Percentiles rank a stretch among this genome's conserved stretches.
Evolutionary conservation across 37 sponge, comb jelly and placozoan genomes (phyloP).

Genomic region (Oscarella lobularis): DNA sequence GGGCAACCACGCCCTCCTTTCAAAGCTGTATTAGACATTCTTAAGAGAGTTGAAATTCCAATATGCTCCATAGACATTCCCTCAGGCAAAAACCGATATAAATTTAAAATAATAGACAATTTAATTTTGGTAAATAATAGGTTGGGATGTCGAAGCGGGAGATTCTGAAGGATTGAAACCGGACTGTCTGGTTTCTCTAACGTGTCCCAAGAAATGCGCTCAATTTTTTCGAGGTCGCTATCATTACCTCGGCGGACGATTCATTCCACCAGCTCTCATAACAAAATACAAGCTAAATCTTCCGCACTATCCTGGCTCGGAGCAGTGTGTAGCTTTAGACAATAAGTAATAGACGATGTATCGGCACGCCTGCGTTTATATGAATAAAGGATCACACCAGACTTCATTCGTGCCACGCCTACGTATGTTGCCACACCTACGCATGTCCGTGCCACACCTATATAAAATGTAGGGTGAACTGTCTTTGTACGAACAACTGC

Average conservation of each 20-base stretch:
- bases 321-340: conserved; percentile 58
- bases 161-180: conserved; percentile 47
- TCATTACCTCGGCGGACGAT: conserved; percentile 82
- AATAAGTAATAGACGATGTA: too few species aligned
- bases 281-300: conserved; percentile 44
- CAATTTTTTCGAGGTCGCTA: conserved; percentile 62
- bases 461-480: too few species aligned
- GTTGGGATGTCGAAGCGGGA: conserved; percentile 94
- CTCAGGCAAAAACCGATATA: conserved; percentile 38
- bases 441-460: too few species aligned
- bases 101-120: neutral
- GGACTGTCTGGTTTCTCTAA: conserved; percentile 79
- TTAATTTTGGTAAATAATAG: conserved; percentile 18
- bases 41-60: conserved; percentile 36
- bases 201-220: conserved; percentile 82
- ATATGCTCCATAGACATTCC: conserved; percentile 85
- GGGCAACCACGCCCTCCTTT: conserved; percentile 71
- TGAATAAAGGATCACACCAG: too few species aligned
- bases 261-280: conserved; percentile 57
- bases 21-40: conserved; percentile 45
- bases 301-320: conserved; percentile 61
- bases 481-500: too few species aligned
- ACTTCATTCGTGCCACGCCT: too few species aligned
- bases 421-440: too few species aligned
- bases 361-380: too few species aligned